These are phyloP conservation scores for Pseudorhiza aurosa DNA, from an alignment of 30 jellyfish, hydroid and myxozoan genomes.

Conservation along the genomic window DNA sequence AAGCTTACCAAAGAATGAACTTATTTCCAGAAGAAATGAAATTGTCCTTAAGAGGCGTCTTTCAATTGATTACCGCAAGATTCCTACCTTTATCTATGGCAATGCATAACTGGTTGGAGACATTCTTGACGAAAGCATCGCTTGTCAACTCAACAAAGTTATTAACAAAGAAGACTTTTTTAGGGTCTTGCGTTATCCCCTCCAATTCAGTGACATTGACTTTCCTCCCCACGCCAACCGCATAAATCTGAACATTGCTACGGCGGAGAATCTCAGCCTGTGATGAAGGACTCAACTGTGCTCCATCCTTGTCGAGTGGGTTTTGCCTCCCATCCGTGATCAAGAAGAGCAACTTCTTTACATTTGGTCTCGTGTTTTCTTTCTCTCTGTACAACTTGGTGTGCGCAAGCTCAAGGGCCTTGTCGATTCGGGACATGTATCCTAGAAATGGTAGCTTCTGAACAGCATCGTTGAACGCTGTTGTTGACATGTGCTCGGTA, in stretches of 20 bases:
- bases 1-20: no score
- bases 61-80: no score
- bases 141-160: slow-evolving; percentile 44
- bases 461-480: slow-evolving; percentile 47
- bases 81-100: neutral
- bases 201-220: slow-evolving; percentile 55
- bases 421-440: slow-evolving; percentile 66
- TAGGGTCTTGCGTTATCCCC: slow-evolving; percentile 36
- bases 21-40: no score
- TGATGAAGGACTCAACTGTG: slow-evolving; percentile 11
- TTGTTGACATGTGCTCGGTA: neutral
- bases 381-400: slow-evolving; percentile 24
- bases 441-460: slow-evolving; percentile 58
- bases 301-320: slow-evolving; percentile 33
- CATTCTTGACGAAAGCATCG: slow-evolving; percentile 43
- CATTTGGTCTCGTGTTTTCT: slow-evolving; percentile 38
- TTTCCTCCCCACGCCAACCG: slow-evolving; percentile 58
- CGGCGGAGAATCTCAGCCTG: slow-evolving; percentile 43
- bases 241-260: slow-evolving; percentile 29
- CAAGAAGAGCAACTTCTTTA: slow-evolving; percentile 48
- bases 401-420: slow-evolving; percentile 55
- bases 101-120: slow-evolving; percentile 44
- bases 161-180: slow-evolving; percentile 37
- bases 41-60: no score
- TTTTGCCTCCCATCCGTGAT: slow-evolving; percentile 79